Conservation (phyloP, 2,888 invertebrate species). For the Elegia similella region DNA sequence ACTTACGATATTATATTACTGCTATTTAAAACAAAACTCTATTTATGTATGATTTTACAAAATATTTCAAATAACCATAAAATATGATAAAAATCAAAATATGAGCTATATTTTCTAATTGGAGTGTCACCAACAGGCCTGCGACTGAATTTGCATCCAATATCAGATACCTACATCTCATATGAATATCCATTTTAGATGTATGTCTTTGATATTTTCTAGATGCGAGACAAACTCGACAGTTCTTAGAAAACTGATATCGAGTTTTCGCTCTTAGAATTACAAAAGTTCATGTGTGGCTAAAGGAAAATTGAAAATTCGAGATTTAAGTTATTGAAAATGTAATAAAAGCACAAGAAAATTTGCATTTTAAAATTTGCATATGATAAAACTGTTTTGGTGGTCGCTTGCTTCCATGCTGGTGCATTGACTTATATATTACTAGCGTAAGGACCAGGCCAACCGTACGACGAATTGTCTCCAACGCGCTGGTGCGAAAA, state of each 20-base stretch:
- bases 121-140: background rate
- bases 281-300: constrained; percentile 22
- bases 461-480: too few species aligned
- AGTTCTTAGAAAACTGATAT: background rate
- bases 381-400: background rate
- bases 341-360: background rate
- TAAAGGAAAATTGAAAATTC: constrained; percentile 16
- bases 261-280: constrained; percentile 20
- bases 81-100: too few species aligned
- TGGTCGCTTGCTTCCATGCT: too few species aligned
- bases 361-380: background rate
- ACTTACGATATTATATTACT: too few species aligned
- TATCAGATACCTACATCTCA: background rate
- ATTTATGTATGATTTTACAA: too few species aligned
- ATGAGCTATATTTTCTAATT: background rate
- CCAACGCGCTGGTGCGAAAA: too few species aligned
- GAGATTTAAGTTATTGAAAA: background rate
- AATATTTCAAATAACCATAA: too few species aligned
- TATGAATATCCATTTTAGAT: constrained; percentile 4
- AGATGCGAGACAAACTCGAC: background rate
- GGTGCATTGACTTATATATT: too few species aligned
- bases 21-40: too few species aligned
- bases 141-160: constrained; percentile 3
- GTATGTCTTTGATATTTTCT: constrained; percentile 3
- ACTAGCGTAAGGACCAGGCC: too few species aligned